phyloP scores from a whole-genome alignment of 1,140 invertebrate genomes.

The Drosophila elegans region DNA sequence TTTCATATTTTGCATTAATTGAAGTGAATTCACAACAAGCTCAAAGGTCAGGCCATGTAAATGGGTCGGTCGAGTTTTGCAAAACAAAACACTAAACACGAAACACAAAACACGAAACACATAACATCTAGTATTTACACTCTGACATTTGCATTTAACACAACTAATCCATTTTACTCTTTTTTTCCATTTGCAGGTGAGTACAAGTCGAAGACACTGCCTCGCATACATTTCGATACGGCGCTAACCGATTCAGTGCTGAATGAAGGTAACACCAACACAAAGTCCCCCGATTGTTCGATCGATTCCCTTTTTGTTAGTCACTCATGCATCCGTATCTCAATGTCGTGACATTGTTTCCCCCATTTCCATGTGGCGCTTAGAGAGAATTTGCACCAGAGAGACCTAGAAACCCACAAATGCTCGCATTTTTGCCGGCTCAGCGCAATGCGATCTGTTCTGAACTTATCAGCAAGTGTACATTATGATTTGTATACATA shows the following conservation, averaged over 20 bases:
- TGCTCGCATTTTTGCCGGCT: conserved; percentile 30
- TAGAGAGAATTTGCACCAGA: not conserved
- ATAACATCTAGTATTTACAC: not conserved
- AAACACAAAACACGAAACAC: not conserved
- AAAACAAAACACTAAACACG: conserved; percentile 1
- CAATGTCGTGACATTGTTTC: conserved; percentile 52
- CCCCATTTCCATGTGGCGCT: conserved; percentile 31
- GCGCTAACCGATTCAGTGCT: conserved; percentile 78
- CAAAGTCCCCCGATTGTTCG: conserved; percentile 10
- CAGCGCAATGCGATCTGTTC: conserved; percentile 29
- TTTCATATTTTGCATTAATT: conserved; percentile 77
- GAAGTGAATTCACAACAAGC: conserved; percentile 76
- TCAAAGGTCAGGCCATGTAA: conserved; percentile 68
- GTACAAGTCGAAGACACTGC: conserved; percentile 85
- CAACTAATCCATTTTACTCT: conserved; percentile 22
- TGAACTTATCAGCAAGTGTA: conserved; percentile 24
- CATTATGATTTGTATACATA: too few relatives aligned
- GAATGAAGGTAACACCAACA: conserved; percentile 77
- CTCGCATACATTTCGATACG: conserved; percentile 84
- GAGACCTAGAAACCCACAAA: conserved; percentile 46
- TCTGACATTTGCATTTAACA: conserved; percentile 25
- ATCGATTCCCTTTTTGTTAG: conserved; percentile 4
- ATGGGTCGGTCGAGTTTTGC: conserved; percentile 68
- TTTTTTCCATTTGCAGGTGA: conserved; percentile 76
- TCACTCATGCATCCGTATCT: conserved; percentile 33